Evolutionary conservation across 2,113 vertebrate species (phyloP).

Genomic region (Mesitornis unicolor): DNA sequence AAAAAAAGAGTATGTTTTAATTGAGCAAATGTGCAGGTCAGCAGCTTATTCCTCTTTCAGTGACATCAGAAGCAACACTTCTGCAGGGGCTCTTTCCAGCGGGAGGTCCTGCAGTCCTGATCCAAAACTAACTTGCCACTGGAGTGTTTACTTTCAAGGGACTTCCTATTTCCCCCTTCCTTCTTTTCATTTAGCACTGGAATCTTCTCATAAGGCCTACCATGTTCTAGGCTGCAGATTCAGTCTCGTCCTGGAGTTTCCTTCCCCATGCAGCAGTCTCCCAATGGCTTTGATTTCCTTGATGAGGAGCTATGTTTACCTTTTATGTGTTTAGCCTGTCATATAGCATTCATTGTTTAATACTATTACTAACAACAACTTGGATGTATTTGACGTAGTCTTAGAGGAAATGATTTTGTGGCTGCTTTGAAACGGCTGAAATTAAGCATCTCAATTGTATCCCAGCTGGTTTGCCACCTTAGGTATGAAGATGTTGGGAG

Average conservation of each 20-base stretch:
- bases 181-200: background rate
- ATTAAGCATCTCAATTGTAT: background rate
- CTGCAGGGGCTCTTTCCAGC: background rate
- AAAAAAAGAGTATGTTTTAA: constrained; percentile 60
- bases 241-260: background rate
- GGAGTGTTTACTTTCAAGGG: background rate
- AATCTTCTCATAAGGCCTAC: background rate
- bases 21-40: constrained; percentile 38
- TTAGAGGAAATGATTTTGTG: background rate
- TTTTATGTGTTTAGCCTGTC: background rate
- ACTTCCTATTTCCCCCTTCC: background rate
- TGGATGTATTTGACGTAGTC: background rate
- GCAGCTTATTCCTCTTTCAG: background rate
- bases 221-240: background rate
- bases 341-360: background rate
- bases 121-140: background rate
- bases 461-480: background rate
- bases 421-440: background rate
- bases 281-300: background rate
- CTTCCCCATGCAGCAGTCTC: background rate
- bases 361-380: background rate
- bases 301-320: background rate
- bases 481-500: background rate
- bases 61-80: background rate
- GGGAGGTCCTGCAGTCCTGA: background rate